Conservation (phyloP, 2,888 invertebrate species). For the Dicyrtoma fusca region DNA sequence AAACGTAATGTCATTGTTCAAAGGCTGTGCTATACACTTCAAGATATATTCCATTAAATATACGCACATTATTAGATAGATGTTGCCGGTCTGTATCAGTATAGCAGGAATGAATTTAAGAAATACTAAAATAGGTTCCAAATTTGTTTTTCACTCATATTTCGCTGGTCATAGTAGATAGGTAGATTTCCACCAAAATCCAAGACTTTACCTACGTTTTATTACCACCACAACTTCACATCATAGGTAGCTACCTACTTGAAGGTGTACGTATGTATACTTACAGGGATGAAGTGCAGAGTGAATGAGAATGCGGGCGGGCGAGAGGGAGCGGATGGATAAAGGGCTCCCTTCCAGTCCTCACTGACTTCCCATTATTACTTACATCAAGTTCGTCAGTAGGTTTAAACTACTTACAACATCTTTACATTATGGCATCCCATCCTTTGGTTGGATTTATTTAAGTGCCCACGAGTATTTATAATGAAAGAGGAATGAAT, state of each 20-base stretch:
- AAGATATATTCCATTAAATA: background rate
- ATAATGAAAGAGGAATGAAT: constrained; percentile 4
- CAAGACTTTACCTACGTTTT: too few species aligned
- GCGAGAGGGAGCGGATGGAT: constrained; percentile 21
- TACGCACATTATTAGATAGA: background rate
- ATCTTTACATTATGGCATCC: background rate
- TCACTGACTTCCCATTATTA: constrained; percentile 14
- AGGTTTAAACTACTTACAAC: background rate
- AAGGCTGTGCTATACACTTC: too few species aligned
- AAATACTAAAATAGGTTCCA: too few species aligned
- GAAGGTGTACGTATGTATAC: background rate
- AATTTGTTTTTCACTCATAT: too few species aligned
- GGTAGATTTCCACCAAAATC: too few species aligned
- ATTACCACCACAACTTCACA: too few species aligned
- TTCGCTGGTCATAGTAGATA: too few species aligned
- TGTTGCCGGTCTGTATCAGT: too few species aligned
- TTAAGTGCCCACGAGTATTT: constrained; percentile 17
- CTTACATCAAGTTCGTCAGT: background rate
- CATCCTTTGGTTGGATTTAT: constrained; percentile 10
- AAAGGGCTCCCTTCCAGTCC: constrained; percentile 1
- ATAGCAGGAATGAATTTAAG: too few species aligned
- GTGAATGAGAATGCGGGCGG: constrained; percentile 19
- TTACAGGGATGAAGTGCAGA: background rate
- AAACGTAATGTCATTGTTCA: constrained; percentile 25
- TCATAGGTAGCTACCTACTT: background rate